phyloP scores from a whole-genome alignment of 1,140 invertebrate genomes.

The Aphidius gifuensis region DNA sequence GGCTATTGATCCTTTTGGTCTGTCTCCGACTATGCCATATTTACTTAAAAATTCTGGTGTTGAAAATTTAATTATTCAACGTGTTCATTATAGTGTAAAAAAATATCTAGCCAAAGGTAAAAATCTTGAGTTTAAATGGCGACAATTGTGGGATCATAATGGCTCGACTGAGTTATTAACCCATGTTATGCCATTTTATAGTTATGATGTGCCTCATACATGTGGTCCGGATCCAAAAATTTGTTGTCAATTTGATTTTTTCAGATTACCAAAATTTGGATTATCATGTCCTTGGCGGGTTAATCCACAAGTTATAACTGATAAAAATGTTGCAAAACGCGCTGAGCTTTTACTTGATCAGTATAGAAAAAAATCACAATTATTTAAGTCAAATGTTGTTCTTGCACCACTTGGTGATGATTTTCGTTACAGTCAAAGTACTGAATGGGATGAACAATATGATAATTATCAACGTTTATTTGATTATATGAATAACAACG shows the following conservation, averaged over 20 bases:
- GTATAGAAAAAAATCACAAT: slow-evolving; percentile 92
- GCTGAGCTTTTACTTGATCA: slow-evolving; percentile 85
- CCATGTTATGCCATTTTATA: slow-evolving; percentile 99
- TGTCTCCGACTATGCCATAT: slow-evolving; percentile 85
- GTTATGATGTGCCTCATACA: slow-evolving; percentile 96
- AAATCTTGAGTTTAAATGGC: slow-evolving; percentile 90
- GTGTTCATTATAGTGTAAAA: slow-evolving; percentile 94
- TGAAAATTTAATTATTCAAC: slow-evolving; percentile 85
- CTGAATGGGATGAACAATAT: slow-evolving; percentile 95
- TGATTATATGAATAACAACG: slow-evolving; percentile 86
- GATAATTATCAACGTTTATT: slow-evolving; percentile 91
- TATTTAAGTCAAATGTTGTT: slow-evolving; percentile 87
- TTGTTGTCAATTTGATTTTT: slow-evolving; percentile 99
- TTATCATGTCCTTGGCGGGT: slow-evolving; percentile 87
- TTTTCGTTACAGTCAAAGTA: slow-evolving; percentile 84
- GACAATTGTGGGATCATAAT: slow-evolving; percentile 86
- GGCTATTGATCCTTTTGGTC: slow-evolving; percentile 96
- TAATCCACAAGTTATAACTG: slow-evolving; percentile 75
- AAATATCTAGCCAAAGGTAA: slow-evolving; percentile 82
- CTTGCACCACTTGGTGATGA: slow-evolving; percentile 94
- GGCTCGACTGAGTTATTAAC: slow-evolving; percentile 85
- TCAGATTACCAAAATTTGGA: slow-evolving; percentile 77
- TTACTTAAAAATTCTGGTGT: slow-evolving; percentile 82
- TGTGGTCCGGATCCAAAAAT: slow-evolving; percentile 97
- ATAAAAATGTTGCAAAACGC: slow-evolving; percentile 80